These are phyloP conservation scores for Glyphotaelius pellucidus DNA, from an alignment of 2,888 invertebrate species.

Conservation along the genomic window DNA sequence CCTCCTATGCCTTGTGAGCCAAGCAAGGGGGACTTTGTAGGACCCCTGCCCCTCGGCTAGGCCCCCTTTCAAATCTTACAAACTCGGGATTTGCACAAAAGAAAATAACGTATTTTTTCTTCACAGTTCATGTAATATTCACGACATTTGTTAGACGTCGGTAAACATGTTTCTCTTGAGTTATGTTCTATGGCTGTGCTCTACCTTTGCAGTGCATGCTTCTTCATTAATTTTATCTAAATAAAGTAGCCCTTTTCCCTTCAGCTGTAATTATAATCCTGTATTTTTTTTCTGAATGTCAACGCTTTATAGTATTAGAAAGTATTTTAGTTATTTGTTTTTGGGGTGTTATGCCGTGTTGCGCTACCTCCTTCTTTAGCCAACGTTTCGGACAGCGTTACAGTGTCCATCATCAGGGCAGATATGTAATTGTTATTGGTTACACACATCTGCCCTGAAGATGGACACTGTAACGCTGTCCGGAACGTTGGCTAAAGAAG, in stretches of 20 bases:
- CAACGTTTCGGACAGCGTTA: too few species aligned
- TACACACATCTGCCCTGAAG: too few species aligned
- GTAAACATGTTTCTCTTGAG: slow-evolving; percentile 19
- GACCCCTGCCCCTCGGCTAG: not conserved
- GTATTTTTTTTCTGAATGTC: too few species aligned
- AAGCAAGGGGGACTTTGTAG: slow-evolving; percentile 21
- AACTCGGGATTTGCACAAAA: slow-evolving; percentile 8
- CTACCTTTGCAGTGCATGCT: not conserved
- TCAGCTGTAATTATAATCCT: not conserved
- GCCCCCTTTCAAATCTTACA: slow-evolving; percentile 31
- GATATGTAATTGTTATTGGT: too few species aligned
- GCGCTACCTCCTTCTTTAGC: too few species aligned
- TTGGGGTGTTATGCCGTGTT: too few species aligned
- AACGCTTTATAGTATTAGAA: not conserved
- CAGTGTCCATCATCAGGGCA: too few species aligned
- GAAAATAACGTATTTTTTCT: slow-evolving; percentile 46
- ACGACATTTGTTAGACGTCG: slow-evolving; percentile 33
- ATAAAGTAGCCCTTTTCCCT: not conserved
- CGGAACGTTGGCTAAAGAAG: too few species aligned
- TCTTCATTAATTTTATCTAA: not conserved
- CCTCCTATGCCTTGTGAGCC: slow-evolving; percentile 18
- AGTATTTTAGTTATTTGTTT: too few species aligned
- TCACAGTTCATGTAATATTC: not conserved
- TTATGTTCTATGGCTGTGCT: not conserved
- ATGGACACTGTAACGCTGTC: too few species aligned